Conservation (phyloP, 2,113 vertebrate genomes). For the Colossoma macropomum region DNA sequence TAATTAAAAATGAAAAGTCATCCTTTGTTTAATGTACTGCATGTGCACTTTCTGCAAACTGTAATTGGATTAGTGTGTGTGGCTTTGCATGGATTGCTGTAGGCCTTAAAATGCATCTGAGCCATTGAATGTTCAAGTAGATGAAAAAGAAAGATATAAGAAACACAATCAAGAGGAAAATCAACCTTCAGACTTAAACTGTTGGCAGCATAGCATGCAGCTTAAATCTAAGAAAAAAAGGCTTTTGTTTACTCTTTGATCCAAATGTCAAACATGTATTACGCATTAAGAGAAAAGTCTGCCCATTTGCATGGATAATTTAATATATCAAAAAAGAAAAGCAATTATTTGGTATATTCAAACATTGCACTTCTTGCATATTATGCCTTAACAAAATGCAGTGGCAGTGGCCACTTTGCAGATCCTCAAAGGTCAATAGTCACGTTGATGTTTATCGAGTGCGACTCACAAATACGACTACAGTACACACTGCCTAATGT, state of each 20-base stretch:
- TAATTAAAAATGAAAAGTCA: conserved; percentile 19
- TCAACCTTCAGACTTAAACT: neutral
- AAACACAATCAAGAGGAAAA: neutral
- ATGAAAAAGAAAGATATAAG: conserved; percentile 16
- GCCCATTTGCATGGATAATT: conserved; percentile 59
- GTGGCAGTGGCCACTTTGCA: conserved; percentile 51
- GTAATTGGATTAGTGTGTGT: conserved; percentile 1
- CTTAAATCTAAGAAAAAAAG: neutral
- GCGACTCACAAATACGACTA: conserved; percentile 50
- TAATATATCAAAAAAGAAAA: conserved; percentile 50
- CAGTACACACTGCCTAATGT: conserved; percentile 42
- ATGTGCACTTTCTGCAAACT: conserved; percentile 12
- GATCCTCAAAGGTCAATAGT: conserved; percentile 69
- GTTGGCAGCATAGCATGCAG: neutral
- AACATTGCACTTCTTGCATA: conserved; percentile 52
- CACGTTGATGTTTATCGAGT: conserved; percentile 60
- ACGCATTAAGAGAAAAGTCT: conserved; percentile 53
- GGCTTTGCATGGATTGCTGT: conserved; percentile 14
- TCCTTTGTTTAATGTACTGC: conserved; percentile 27
- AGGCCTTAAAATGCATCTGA: neutral
- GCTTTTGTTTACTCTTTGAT: conserved; percentile 18
- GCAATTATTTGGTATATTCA: conserved; percentile 29
- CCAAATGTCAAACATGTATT: conserved; percentile 57
- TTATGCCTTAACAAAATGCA: conserved; percentile 56
- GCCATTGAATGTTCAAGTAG: conserved; percentile 26